phyloP scores from a whole-genome alignment of 1,140 invertebrate genomes.

The Manduca sexta region DNA sequence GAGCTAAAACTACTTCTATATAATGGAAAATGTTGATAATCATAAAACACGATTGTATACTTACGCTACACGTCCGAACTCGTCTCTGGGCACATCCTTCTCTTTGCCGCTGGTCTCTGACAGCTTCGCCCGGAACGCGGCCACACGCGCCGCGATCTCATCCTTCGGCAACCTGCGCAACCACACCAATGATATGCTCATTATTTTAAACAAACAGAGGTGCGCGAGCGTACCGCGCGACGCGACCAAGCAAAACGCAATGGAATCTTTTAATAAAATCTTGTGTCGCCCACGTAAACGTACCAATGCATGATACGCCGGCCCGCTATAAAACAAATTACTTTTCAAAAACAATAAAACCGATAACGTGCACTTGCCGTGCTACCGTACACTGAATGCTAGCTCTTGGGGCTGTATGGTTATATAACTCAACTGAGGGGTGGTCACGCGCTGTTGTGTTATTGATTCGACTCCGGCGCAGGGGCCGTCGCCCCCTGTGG shows the following conservation, averaged over 20 bases:
- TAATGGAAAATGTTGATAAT: no score
- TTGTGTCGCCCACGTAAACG: constrained; percentile 29
- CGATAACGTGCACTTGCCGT: constrained; percentile 49
- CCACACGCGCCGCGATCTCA: constrained; percentile 86
- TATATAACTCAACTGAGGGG: constrained; percentile 30
- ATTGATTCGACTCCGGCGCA: constrained; percentile 67
- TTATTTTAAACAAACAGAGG: constrained; percentile 24
- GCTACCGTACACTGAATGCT: constrained; percentile 24
- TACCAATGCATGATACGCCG: constrained; percentile 61
- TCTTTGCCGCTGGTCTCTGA: constrained; percentile 76
- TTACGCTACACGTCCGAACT: constrained; percentile 85
- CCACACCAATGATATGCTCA: constrained; percentile 64
- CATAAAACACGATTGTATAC: constrained; percentile 52
- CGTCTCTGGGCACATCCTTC: constrained; percentile 77
- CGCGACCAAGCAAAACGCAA: constrained; percentile 27
- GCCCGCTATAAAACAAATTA: constrained; percentile 53
- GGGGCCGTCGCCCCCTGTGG: constrained; percentile 35
- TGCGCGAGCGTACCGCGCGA: constrained; percentile 19
- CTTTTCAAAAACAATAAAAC: constrained; percentile 66
- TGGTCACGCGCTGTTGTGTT: constrained; percentile 37
- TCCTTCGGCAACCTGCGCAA: constrained; percentile 82
- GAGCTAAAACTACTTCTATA: no score
- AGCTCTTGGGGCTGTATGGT: constrained; percentile 15
- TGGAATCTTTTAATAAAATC: constrained; percentile 47
- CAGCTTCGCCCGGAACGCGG: constrained; percentile 86